phyloP scores from a whole-genome alignment of 2,113 vertebrate species.

The Anser brachyrhynchus region DNA sequence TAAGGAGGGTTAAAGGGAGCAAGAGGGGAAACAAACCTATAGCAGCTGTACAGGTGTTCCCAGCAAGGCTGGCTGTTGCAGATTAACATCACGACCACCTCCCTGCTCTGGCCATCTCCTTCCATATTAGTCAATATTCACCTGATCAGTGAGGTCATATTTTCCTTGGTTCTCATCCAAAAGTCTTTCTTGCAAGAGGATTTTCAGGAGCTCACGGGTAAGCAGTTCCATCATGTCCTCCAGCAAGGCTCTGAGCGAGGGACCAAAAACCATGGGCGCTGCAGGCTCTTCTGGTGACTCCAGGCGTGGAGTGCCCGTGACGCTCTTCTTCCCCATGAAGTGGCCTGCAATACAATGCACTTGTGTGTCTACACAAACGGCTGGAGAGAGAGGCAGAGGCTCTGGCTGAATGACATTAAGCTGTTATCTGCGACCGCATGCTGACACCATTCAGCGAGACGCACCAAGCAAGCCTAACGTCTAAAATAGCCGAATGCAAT shows the following conservation, averaged over 20 bases:
- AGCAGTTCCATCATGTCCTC: constrained; percentile 75
- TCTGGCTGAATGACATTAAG: background rate
- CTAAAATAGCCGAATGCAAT: rapidly evolving
- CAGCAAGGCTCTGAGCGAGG: constrained; percentile 45
- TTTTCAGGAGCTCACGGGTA: constrained; percentile 77
- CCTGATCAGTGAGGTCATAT: constrained; percentile 72
- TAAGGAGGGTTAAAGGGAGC: background rate
- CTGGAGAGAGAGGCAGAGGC: rapidly evolving
- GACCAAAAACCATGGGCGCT: constrained; percentile 5
- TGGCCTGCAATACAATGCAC: constrained; percentile 76
- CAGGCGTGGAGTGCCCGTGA: constrained; percentile 58
- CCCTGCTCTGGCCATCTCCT: background rate
- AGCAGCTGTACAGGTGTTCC: background rate
- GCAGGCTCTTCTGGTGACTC: constrained; percentile 49
- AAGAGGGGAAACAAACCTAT: background rate
- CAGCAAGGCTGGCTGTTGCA: background rate
- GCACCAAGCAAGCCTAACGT: rapidly evolving
- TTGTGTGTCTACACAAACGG: rapidly evolving
- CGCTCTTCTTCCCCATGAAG: constrained; percentile 95
- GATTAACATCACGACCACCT: background rate
- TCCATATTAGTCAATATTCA: constrained; percentile 44
- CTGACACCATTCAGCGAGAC: rapidly evolving
- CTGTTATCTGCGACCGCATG: rapidly evolving
- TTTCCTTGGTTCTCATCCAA: constrained; percentile 65
- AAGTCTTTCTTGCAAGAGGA: constrained; percentile 71